Evolutionary conservation across 2,797 vertebrate genomes (phyloP), one percentile per base, ranked within the genome.

Genomic region (Halcyon smyrnensis): DNA sequence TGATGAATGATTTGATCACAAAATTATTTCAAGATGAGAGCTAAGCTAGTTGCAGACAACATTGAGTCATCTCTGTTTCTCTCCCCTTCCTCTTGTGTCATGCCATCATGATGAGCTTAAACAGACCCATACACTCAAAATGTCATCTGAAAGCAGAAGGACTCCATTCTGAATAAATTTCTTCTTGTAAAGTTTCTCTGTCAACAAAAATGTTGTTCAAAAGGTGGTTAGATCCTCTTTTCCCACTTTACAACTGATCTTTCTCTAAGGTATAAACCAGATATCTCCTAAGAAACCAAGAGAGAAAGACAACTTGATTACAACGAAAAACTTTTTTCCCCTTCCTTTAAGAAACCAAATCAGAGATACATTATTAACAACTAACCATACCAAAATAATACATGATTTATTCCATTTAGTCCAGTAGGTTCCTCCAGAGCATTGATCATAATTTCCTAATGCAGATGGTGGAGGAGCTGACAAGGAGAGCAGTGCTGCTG

Each of bases 21-120:
- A 95, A 92, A 96, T 94, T 53, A 86, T 93, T 96, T 87, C 67
- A 94, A 92, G 87, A 82, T 69, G 75, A 95, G 59, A 56, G 24
- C n/a, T 73, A 53, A 92, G 73, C 45, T 91, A 70, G n/a, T 34
- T 93, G 56, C 59, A 89, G 87, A 89, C 23, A 90, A 68, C 56
- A 80, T 90, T 75, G 43, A 64, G 6, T 68, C 68, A 28, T 48
- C 19, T 91, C 50, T 92, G 9, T 87, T 68, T 89, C 15, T 68
- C 16, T 87, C 36, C 30, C 1, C 5, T 48, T 94, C 23, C 13
- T 24, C 3, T 4, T 8, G 25, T 64, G 68, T 88, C 41, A 43
- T 75, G 59, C 8, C 65, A 86, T 81, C n/a, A 34, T 20, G 34
- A 48, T 82, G 43, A 82, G 13, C 8, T 73, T 79, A 43, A 81